These are phyloP conservation scores for Acropora tenuis DNA, from an alignment of 64 coral and sea anemone genomes.

Conservation along the genomic window DNA sequence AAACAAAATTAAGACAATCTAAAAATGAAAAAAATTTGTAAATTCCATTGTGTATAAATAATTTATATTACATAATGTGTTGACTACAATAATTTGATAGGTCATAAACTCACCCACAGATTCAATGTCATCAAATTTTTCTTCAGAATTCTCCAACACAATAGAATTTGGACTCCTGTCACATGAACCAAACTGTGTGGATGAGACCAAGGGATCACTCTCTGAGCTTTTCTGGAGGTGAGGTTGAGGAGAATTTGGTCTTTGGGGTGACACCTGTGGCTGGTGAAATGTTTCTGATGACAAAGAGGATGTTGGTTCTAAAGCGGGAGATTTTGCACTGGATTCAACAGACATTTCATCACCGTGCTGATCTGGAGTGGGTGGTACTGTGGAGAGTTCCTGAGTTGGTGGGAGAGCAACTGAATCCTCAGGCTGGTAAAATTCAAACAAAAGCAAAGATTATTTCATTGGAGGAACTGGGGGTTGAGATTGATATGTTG, in stretches of 20 bases:
- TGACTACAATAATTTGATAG: no score
- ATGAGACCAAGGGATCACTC: not conserved
- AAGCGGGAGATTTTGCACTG: not conserved
- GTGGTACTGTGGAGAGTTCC: slow-evolving; percentile 6
- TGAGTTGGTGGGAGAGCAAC: not conserved
- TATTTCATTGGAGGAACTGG: not conserved
- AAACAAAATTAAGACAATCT: no score
- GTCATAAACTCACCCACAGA: not conserved
- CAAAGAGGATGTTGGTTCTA: not conserved
- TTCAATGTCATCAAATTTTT: not conserved
- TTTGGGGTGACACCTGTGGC: not conserved
- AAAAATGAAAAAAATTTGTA: no score
- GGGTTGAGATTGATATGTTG: no score
- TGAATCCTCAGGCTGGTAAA: not conserved
- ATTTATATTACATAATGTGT: no score
- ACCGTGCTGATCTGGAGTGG: not conserved
- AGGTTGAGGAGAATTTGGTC: not conserved
- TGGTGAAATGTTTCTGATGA: not conserved
- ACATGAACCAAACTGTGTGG: not conserved
- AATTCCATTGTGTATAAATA: no score
- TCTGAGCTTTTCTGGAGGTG: not conserved
- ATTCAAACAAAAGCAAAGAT: not conserved
- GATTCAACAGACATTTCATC: not conserved
- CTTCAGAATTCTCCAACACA: slow-evolving; percentile 4
- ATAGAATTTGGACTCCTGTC: slow-evolving; percentile 17